Base-by-base conservation (phyloP, 1,140 invertebrate species). In the Zaprionus taronus region DNA sequence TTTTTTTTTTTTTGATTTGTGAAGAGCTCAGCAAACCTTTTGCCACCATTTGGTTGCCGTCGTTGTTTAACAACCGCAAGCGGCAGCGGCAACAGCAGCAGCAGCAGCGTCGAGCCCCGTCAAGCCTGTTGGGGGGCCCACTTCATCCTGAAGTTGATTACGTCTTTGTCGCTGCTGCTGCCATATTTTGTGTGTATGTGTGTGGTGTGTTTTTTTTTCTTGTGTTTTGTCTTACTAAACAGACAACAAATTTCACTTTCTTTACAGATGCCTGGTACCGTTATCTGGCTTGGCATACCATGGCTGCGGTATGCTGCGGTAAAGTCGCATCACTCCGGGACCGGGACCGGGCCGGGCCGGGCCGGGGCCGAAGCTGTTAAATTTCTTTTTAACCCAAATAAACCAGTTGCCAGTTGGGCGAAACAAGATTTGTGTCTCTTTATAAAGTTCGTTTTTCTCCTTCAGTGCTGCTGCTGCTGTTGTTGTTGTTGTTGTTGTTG, bases 121-220 rank as follows among this genome's bases (percentile, higher is more conserved):
- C 85, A 85, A 91, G 82, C 77, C 86, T 84, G 79, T 80, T 90
- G 75, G 51, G 49, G 68, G 63, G 69, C 41, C 47, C 73, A 90
- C 85, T 91, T 90, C 79, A 85, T 86, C 86, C 86, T 91, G 81
- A 90, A 91, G 85, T 89, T 85, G 85, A 90, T 90, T 91, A 90
- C 85, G 85, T 85, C 79, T 66, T 79, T 73, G 80, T 70, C 65
- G 44, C 67, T 72, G 51, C 38, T 56, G 66, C 55, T 73, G 76
- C 61, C 79, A 79, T 79, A 71, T 70, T 69, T 78, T n/a, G 6
- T 41, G 38, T 15, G 38, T 15, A 15, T 68, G 41, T 73, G 28
- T 68, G 24, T 63, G 44, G 22, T 61, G 22, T 57, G 41, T 51
- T 31, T 65, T 57, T 73, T 57, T 24, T 57, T 69, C 20, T 55